Percentiles rank a stretch among this genome's conserved stretches.
These are phyloP conservation scores for Drosophila birchii DNA, from an alignment of 2,888 invertebrate genomes.

Conservation along the genomic window DNA sequence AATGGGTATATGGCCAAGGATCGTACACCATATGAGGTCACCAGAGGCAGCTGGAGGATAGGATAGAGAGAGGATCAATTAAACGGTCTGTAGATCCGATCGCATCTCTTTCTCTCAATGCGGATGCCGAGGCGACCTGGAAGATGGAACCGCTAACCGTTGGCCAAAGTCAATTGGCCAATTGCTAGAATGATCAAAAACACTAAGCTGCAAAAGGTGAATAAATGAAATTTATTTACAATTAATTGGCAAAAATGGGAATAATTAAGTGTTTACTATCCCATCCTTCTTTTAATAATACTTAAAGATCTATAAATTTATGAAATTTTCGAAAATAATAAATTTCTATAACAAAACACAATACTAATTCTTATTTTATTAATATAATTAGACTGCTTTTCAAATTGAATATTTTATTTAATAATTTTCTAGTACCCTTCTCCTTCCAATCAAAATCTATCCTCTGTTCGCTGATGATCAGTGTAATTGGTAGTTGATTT, in stretches of 20 bases:
- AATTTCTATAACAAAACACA: too few relatives aligned
- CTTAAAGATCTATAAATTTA: too few relatives aligned
- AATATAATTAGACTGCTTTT: not conserved
- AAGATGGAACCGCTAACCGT: conserved; percentile 55
- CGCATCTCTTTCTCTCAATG: conserved; percentile 71
- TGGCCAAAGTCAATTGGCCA: conserved; percentile 64
- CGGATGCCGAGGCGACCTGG: conserved; percentile 60
- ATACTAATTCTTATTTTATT: too few relatives aligned
- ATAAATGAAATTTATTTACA: not conserved
- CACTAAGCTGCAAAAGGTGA: conserved; percentile 45
- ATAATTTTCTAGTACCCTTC: not conserved
- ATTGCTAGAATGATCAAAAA: conserved; percentile 47
- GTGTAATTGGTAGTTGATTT: conserved; percentile 74
- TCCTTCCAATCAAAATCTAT: not conserved
- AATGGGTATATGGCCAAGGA: not conserved
- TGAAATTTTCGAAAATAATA: too few relatives aligned
- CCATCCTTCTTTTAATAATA: too few relatives aligned
- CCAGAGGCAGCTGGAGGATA: conserved; percentile 19
- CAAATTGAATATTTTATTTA: not conserved
- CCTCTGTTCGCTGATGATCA: conserved; percentile 13
- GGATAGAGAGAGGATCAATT: conserved; percentile 51
- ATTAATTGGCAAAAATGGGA: not conserved
- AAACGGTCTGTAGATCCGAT: conserved; percentile 45
- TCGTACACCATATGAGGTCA: conserved; percentile 27
- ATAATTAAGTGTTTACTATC: not conserved